Evolutionary conservation across 2,797 vertebrate species (phyloP), one percentile per base, ranked within the genome.

Genomic region (Hipposideros larvatus): DNA sequence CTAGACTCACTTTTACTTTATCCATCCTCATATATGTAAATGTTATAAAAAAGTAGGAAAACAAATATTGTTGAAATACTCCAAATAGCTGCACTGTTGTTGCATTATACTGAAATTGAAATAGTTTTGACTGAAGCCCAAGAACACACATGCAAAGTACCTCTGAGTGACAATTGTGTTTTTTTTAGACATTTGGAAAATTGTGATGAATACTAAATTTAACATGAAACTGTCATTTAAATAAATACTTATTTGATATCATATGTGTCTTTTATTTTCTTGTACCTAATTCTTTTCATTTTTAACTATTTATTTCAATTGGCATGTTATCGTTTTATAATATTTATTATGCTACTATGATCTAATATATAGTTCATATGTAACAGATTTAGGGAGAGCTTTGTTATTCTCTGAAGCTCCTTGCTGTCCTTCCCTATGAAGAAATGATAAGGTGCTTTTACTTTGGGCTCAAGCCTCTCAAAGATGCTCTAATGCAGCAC

Each of bases 51-150:
- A 77, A 78, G 1, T 70, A 16, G 15, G 26, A 91, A 86, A 93
- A 43, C 13, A 65, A 94, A 48, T 14, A 70, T 73, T 86, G 65
- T 90, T 96, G 14, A 96, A 73, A 59, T 90, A 78, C 7, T 43
- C 19, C 24, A 71, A 6, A 43, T 51, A 71, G 13, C 4, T 90
- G 4, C 1, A 51, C 19, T 65, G 1, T 53, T 70, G 79, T 51
- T 51, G 89, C 22, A 34, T 61, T 61, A 34, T 1, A 66, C 26
- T 80, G 34, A 90, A 59, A 75, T 46, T 75, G 8, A 75, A 61
- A 65, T 77, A 14, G 24, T 57, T 84, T 51, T 78, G 48, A 2
- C 48, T 87, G 24, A 53, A 14, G 1, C n/a, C 5, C 26, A 78
- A 43, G 41, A 59, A 74, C 59, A 74, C 4, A 87, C 1, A 2